phyloP scores from a whole-genome alignment of 2,888 invertebrate species.

The Eustalomyia histrio region DNA sequence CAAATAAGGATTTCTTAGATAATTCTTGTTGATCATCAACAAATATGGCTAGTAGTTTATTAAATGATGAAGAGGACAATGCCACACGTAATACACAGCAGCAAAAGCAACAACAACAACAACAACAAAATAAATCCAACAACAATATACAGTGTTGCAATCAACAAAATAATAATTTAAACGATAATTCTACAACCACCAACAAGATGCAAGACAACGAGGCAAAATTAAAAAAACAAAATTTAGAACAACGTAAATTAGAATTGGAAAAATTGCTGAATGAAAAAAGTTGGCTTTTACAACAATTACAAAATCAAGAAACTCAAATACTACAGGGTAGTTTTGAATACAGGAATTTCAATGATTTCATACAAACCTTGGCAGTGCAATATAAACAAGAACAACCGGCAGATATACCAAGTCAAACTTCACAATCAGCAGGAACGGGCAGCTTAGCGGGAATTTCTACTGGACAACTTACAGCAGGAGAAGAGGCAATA shows the following conservation, averaged over 20 bases:
- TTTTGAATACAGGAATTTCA: constrained; percentile 74
- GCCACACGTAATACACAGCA: constrained; percentile 65
- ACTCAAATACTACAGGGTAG: constrained; percentile 77
- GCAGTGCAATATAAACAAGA: constrained; percentile 74
- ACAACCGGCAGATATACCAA: constrained; percentile 33
- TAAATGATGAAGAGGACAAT: constrained; percentile 63
- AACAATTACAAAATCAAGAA: constrained; percentile 78
- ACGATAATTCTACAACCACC: not conserved
- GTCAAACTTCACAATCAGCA: not conserved
- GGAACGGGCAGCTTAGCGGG: constrained; percentile 44
- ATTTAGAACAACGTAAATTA: constrained; percentile 76
- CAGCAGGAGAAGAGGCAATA: constrained; percentile 65
- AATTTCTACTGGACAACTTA: constrained; percentile 42
- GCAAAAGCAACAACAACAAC: constrained; percentile 43
- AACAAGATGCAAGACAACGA: constrained; percentile 66
- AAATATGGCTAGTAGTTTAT: constrained; percentile 65
- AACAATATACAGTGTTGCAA: constrained; percentile 21
- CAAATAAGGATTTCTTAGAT: constrained; percentile 32
- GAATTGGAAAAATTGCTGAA: constrained; percentile 77
- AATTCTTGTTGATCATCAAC: constrained; percentile 6
- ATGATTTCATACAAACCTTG: constrained; percentile 74
- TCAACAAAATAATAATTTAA: constrained; percentile 18
- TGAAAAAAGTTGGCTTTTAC: constrained; percentile 78
- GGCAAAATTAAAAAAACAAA: constrained; percentile 72
- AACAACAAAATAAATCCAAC: constrained; percentile 44